Evolutionary conservation across 2,113 vertebrate species (phyloP), one percentile per base, ranked within the genome.

Genomic region (Pachypanchax playfairii): DNA sequence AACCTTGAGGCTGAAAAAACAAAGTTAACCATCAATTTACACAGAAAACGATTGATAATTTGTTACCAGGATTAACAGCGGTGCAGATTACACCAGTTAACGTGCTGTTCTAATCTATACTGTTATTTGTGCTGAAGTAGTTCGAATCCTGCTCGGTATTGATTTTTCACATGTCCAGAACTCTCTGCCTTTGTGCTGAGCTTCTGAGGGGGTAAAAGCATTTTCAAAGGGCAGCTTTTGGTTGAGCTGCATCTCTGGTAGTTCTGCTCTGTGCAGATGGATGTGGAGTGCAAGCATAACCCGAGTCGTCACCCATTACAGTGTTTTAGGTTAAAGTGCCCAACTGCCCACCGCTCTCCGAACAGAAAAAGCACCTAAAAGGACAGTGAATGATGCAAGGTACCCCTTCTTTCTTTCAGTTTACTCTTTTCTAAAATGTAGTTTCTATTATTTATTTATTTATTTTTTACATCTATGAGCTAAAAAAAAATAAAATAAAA

Each of bases 251-350:
- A 70, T 36, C 75, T 69, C 42, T 76, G 62, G 31, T 73, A 72
- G 68, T 65, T 73, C 67, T 79, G 80, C 61, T 89, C 82, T 83
- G 82, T 79, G 65, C 57, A 89, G 88, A 92, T 91, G 84, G 84
- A 90, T 83, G 71, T 89, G 78, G 77, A 89, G 88, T 85, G 77
- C 83, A 75, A 83, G 85, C 82, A 79, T 77, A 71, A 80, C 73
- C 80, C 79, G 70, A 79, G 80, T 85, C 50, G 44, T 80, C 69
- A 79, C 50, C 81, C 82, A 92, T 91, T 91, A 90, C 80, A 72
- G 82, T 85, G 66, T 87, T 85, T 91, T 81, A 80, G 83, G 82
- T 85, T 86, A 87, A 91, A 92, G 81, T 89, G 85, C 81, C 73
- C 78, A 85, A 89, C 78, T 90, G 83, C 81, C 77, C 77, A 85